Base-by-base conservation (phyloP, 2,888 invertebrate genomes). In the Tetragonisca angustula region DNA sequence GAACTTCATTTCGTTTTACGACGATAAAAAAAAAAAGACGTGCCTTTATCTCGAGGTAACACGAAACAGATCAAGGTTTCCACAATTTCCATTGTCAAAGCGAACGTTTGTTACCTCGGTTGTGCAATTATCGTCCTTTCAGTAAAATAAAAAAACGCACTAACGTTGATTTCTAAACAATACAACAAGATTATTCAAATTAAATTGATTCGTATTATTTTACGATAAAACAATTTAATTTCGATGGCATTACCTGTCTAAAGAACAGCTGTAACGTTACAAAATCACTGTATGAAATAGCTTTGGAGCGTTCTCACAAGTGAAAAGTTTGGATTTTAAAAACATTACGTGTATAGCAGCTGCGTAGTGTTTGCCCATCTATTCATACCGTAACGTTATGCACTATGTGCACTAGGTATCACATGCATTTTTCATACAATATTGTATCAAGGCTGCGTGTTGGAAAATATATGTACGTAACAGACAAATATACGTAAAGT, bases 401-500 rank as follows among this genome's bases (percentile, higher is more conserved):
- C 43, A 56, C 32, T 21, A 27, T 56, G 59, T 36, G 36, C 61
- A 11, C 27, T 52, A 0, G 49, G 50, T n/a, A 36, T 78, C 65
- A 50, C 65, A 36, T 74, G 70, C 36, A 70, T 67, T 70, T 78
- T 80, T 54, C 73, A 78, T 69, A 36, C 49, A 6, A 76, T 56
- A 68, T 5, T 59, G 24, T 61, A 79, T 52, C 78, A 76, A 73
- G 79, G 79, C 32, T 72, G 13, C 27, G 75, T 27, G 11, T 27
- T 52, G 4, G 52, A 61, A 54, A 70, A 65, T 59, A 27, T 73
- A 54, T 6, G 36, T 49, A 21, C 27, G 27, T 27, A 27, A 27
- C 27, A 27, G 27, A 27, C 27, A 36, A 36, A 43, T n/a, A 61
- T 24, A 43, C 72, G 32, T 21, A 65, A 70, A 59, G 50, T 50